Base-by-base conservation (phyloP, 2,888 invertebrate genomes). In the Drosophila barbarae region DNA sequence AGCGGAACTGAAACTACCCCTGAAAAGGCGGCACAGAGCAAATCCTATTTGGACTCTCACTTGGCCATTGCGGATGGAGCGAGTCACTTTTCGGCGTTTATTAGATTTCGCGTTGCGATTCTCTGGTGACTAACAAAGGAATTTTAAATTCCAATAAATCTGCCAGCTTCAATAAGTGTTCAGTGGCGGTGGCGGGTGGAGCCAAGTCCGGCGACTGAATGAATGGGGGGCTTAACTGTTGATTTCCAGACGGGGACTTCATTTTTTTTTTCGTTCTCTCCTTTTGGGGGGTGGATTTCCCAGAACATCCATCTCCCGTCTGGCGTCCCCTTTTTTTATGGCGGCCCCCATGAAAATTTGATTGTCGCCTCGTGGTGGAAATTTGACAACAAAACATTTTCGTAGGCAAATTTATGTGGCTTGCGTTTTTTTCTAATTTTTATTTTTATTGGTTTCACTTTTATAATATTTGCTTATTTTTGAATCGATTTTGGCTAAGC, bases 121-220 rank as follows among this genome's bases (percentile, higher is more conserved):
- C 68, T 61, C 55, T 67, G 65, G 51, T 57, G 69, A 69, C 67
- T 72, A 71, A 77, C 69, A 84, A 81, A 73, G 66, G 72, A 74
- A 78, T 81, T 81, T 81, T 53, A 84, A 81, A 84, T 81, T 81
- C 78, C 78, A 78, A 81, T 81, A 81, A 81, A 81, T 81, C 81
- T 76, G 79, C 72, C 75, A 70, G 69, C 76, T 65, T 74, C 79
- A 81, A 84, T 84, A 75, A 81, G 82, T 81, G 82, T 64, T 61
- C 71, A 54, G 49, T 32, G 46, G 8, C 10, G 15, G 18, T 23
- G 23, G 23, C 4, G 23, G 23, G 23, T 23, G 23, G 23, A 4
- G 5, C 23, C 23, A 23, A 26, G 58, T 65, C 49, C 54, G 32
- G 66, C 41, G 32, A 52, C 36, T 51, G 67, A 66, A 66, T 67